Conservation (phyloP, 2,888 invertebrate genomes). For the Drosophila sordidula region DNA sequence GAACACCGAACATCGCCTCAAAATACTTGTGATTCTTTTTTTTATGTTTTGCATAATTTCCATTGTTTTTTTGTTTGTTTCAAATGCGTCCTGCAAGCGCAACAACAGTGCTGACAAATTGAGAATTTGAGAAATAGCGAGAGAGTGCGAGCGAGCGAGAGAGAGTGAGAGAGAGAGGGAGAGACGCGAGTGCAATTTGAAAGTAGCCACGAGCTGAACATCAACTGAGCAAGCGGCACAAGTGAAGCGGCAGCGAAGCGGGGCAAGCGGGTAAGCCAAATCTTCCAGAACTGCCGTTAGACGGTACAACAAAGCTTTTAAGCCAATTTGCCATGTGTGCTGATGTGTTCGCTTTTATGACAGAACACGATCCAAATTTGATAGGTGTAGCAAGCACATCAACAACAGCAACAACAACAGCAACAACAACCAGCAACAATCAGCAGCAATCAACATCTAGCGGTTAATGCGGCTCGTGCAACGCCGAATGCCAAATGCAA, state of each 20-base stretch:
- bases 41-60: slow-evolving; percentile 8
- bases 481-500: slow-evolving; percentile 17
- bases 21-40: slow-evolving; percentile 23
- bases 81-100: slow-evolving; percentile 12
- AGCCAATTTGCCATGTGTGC: slow-evolving; percentile 48
- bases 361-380: slow-evolving; percentile 44
- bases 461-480: slow-evolving; percentile 14
- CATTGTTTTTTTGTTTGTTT: slow-evolving; percentile 17
- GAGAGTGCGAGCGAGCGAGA: neutral
- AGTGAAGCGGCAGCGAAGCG: neutral
- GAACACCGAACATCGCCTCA: slow-evolving; percentile 9
- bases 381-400: slow-evolving; percentile 10
- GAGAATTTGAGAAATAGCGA: neutral
- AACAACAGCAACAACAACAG: slow-evolving; percentile 3
- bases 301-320: slow-evolving; percentile 7
- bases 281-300: slow-evolving; percentile 45
- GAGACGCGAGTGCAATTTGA: slow-evolving; percentile 21
- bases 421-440: neutral
- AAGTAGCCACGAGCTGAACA: slow-evolving; percentile 5
- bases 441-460: slow-evolving; percentile 2
- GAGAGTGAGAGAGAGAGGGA: slow-evolving; percentile 3
- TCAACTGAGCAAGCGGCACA: neutral
- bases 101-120: slow-evolving; percentile 2
- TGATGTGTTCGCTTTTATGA: slow-evolving; percentile 38
- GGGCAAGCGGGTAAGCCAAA: slow-evolving; percentile 46